Evolutionary conservation across 2,113 vertebrate genomes (phyloP), one percentile per base, ranked within the genome.

Genomic region (Poecile atricapillus): DNA sequence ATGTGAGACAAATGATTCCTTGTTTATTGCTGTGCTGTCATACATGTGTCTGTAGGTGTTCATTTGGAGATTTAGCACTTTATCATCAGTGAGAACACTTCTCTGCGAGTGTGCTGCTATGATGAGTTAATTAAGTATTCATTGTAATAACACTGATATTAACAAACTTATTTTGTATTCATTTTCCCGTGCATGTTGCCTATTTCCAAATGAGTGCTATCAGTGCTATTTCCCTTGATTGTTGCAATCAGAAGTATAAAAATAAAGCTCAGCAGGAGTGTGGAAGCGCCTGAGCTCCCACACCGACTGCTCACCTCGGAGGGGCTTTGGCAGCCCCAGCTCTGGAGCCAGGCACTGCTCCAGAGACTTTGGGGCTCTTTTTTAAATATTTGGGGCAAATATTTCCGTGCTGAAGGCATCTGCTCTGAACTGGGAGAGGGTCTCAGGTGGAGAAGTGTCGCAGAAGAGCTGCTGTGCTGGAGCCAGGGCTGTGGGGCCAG

Each of bases 101-200:
- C 65, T 25, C 65, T 81, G 77, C 9, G 10, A 94, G 46, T 20
- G 69, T 41, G 68, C 55, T 76, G 94, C 44, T 91, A 39, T 47
- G 73, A 90, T 56, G 83, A 92, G 76, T 73, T 95, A 62, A 93
- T 94, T 95, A 94, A 83, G 46, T 64, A 93, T 93, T 93, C 87
- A 67, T 80, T 90, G 67, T 94, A 93, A 95, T 82, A 95, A 62
- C 87, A 39, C 74, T 28, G 91, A 89, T 94, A 93, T 87, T 92
- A 95, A 80, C 3, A 27, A 93, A 81, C 50, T 55, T 53, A 56
- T 5, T 85, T 62, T 39, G 58, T 67, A 53, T 74, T 94, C 70
- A 0, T 60, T 92, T 68, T 64, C 91, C 62, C 43, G 53, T 7
- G n/a, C 87, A 13, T 41, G 58, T 76, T 59, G 67, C 55, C 0